These are phyloP conservation scores for Corythornis cristatus DNA, from an alignment of 2,113 vertebrate species.

Conservation along the genomic window DNA sequence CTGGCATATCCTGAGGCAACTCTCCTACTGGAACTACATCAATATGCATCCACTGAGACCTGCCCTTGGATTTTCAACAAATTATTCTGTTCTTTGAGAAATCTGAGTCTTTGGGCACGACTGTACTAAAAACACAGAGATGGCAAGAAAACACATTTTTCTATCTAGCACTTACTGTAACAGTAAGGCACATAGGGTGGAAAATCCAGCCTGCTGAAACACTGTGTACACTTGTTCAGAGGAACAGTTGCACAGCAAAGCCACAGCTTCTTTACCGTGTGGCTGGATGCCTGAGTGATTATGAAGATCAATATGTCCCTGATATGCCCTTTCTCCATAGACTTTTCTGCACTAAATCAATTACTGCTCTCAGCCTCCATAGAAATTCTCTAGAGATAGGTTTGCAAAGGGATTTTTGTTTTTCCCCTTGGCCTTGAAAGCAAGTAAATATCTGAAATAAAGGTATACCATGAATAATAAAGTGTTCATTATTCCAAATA, in stretches of 20 bases:
- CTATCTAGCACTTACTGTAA: neutral
- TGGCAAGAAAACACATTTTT: neutral
- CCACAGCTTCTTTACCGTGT: neutral
- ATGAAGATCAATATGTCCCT: neutral
- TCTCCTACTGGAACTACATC: neutral
- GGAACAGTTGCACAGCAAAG: neutral
- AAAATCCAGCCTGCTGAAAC: neutral
- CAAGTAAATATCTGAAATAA: neutral
- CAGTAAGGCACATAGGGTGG: neutral
- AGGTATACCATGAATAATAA: neutral
- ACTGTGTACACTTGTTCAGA: neutral
- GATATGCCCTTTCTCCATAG: neutral
- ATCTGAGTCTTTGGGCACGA: neutral
- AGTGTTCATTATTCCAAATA: neutral
- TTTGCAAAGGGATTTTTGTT: neutral
- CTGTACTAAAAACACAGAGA: neutral
- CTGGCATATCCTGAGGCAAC: too few relatives aligned
- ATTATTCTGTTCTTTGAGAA: neutral
- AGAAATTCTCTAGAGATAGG: neutral
- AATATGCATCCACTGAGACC: neutral
- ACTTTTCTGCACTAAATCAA: neutral
- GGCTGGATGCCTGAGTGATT: neutral
- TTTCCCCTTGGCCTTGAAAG: neutral
- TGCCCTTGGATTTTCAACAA: neutral
- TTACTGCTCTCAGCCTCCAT: neutral